phyloP scores from a whole-genome alignment of 1,140 invertebrate species.

The Ceratina calcarata region DNA sequence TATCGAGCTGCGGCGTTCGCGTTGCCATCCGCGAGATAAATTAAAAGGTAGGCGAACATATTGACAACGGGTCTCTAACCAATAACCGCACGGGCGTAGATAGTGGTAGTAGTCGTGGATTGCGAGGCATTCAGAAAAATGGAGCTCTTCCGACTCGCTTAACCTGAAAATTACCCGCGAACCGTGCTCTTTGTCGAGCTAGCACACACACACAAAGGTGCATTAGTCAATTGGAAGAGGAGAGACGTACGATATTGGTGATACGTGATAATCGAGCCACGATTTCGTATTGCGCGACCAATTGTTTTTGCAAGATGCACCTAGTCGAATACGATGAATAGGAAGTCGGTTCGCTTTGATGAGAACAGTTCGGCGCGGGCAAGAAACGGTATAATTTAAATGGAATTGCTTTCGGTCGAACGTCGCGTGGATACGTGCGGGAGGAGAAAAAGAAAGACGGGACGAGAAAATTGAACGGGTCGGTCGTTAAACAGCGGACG shows the following conservation, averaged over 20 bases:
- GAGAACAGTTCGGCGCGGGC: neutral
- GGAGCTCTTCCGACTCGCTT: slow-evolving; percentile 22
- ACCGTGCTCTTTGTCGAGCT: neutral
- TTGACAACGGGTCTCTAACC: slow-evolving; percentile 19
- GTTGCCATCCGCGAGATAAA: slow-evolving; percentile 5
- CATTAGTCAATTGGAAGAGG: slow-evolving; percentile 19
- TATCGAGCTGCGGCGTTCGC: neutral
- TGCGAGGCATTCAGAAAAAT: slow-evolving; percentile 14
- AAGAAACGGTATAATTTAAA: slow-evolving; percentile 37
- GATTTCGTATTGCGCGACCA: neutral
- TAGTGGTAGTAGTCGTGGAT: neutral
- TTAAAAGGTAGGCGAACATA: slow-evolving; percentile 26
- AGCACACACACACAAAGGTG: neutral
- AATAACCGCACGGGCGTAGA: slow-evolving; percentile 3
- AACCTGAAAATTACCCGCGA: slow-evolving; percentile 27
- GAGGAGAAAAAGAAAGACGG: neutral
- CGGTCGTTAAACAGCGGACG: slow-evolving; percentile 33
- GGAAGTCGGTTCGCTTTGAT: neutral
- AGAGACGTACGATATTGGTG: neutral
- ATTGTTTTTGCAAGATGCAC: slow-evolving; percentile 22
- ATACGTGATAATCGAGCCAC: slow-evolving; percentile 12
- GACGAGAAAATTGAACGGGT: slow-evolving; percentile 21
- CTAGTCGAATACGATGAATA: slow-evolving; percentile 26
- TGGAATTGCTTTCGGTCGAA: slow-evolving; percentile 36
- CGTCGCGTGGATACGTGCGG: slow-evolving; percentile 13